phyloP scores from a whole-genome alignment of 2,888 invertebrate genomes.

The Scaptomyza polygonia region DNA sequence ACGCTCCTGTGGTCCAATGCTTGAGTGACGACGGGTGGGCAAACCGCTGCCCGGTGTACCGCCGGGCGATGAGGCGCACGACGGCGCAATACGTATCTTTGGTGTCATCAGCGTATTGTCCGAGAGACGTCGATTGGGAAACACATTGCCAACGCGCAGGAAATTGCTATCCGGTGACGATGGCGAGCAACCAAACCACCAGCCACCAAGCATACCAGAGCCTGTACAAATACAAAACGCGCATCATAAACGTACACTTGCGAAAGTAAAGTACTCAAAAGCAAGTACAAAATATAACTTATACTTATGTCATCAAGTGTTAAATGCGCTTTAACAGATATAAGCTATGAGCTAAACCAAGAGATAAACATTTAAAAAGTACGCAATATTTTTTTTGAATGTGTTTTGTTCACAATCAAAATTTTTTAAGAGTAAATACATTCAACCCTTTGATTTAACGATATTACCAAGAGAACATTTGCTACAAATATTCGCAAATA shows the following conservation, averaged over 20 bases:
- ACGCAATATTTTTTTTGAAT: too few species aligned
- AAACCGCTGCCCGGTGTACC: slow-evolving; percentile 89
- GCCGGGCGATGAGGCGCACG: slow-evolving; percentile 93
- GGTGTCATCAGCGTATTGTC: slow-evolving; percentile 97
- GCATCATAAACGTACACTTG: slow-evolving; percentile 13
- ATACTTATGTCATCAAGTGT: too few species aligned
- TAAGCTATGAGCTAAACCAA: too few species aligned
- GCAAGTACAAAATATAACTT: too few species aligned
- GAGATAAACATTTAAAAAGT: too few species aligned
- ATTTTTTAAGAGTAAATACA: too few species aligned
- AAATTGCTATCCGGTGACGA: slow-evolving; percentile 94
- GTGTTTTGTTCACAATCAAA: too few species aligned
- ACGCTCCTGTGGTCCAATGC: slow-evolving; percentile 95
- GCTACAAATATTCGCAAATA: too few species aligned
- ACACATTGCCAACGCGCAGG: slow-evolving; percentile 92
- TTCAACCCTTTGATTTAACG: too few species aligned
- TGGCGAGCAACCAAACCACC: slow-evolving; percentile 93
- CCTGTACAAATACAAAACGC: slow-evolving; percentile 78
- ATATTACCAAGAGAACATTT: too few species aligned
- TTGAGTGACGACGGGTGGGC: slow-evolving; percentile 94
- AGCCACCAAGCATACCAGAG: slow-evolving; percentile 89
- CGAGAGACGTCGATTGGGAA: slow-evolving; percentile 94
- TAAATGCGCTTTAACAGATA: too few species aligned
- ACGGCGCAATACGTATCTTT: slow-evolving; percentile 94
- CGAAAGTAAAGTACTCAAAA: neutral